Evolutionary conservation across 2,888 invertebrate genomes (phyloP).

Genomic region (Hemithea aestivaria): DNA sequence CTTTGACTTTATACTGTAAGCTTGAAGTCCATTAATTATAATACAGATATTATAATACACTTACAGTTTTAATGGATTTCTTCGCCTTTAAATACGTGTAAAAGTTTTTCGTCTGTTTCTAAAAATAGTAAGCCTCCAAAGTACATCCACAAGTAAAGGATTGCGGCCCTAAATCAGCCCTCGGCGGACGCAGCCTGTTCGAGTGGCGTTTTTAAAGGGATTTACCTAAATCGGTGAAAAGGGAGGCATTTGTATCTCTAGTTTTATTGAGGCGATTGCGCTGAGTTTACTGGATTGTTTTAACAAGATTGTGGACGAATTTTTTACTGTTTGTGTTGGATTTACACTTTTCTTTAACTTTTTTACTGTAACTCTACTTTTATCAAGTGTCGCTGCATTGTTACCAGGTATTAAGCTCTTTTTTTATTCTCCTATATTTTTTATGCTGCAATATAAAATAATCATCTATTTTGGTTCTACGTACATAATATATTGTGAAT

Average conservation of each 20-base stretch:
- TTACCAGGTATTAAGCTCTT: no score
- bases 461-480: no score
- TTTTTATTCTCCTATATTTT: no score
- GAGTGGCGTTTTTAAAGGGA: conserved; percentile 39
- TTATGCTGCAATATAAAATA: no score
- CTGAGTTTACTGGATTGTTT: conserved; percentile 5
- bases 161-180: conserved; percentile 41
- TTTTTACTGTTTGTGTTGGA: background rate
- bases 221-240: conserved; percentile 38
- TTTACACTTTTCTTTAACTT: background rate
- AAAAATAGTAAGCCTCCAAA: conserved; percentile 1
- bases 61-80: no score
- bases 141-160: conserved; percentile 12
- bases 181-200: conserved; percentile 32
- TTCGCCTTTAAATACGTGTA: no score
- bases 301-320: background rate
- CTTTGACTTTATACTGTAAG: no score
- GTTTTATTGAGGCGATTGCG: background rate
- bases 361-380: background rate
- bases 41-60: no score
- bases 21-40: no score
- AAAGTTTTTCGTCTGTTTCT: no score
- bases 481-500: no score
- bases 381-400: no score
- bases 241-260: conserved; percentile 22